Evolutionary conservation across 1,140 invertebrate species (phyloP).

Genomic region (Camponotus floridanus): DNA sequence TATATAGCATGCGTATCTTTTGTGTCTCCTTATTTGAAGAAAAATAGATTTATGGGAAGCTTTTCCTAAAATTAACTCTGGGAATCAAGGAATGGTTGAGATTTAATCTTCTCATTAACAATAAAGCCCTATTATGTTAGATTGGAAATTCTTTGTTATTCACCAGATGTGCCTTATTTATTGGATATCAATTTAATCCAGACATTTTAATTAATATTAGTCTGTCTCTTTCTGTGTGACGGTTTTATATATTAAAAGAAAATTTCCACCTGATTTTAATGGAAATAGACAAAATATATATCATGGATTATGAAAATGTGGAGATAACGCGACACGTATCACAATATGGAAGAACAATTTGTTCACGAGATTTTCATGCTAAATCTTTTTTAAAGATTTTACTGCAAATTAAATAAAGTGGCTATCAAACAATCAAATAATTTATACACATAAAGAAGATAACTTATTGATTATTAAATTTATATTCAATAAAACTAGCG

Average conservation of each 20-base stretch:
- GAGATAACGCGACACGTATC: neutral
- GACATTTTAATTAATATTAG: slow-evolving; percentile 15
- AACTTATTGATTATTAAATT: neutral
- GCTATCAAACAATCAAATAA: neutral
- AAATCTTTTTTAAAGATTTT: neutral
- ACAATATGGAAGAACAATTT: neutral
- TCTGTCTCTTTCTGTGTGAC: neutral
- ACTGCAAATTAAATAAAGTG: neutral
- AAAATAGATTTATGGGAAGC: neutral
- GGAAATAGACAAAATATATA: slow-evolving; percentile 2
- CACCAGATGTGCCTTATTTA: neutral
- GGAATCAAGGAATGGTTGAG: slow-evolving; percentile 18
- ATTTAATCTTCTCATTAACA: slow-evolving; percentile 12
- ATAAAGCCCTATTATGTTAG: slow-evolving; percentile 22
- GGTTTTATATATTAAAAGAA: neutral
- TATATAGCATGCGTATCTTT: slow-evolving; percentile 15
- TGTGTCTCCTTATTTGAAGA: neutral
- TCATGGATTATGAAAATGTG: neutral
- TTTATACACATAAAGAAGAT: neutral
- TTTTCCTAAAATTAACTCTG: neutral
- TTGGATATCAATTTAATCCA: neutral
- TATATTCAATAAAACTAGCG: neutral
- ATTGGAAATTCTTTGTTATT: slow-evolving; percentile 39
- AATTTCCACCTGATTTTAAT: neutral
- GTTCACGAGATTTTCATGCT: neutral